Percentiles rank a stretch among this genome's conserved stretches.
Conservation (phyloP, 2,113 vertebrate genomes). For the Prochilodus magdalenae region DNA sequence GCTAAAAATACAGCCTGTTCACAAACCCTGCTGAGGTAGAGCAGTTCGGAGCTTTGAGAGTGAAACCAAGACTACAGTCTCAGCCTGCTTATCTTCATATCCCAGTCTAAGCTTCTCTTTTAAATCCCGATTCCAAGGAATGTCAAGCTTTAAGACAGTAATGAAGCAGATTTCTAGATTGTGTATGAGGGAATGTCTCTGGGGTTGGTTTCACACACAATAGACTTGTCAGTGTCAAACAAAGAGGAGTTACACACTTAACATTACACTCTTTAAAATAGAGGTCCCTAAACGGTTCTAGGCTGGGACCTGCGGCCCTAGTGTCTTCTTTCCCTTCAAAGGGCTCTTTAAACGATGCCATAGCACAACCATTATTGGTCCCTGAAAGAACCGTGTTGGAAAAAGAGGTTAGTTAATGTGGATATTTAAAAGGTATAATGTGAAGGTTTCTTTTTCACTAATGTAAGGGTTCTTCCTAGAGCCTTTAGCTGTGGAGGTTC, state of each 20-base stretch:
- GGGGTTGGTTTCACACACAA: background rate
- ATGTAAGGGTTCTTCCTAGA: too few relatives aligned
- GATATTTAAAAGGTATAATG: too few relatives aligned
- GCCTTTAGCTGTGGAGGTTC: too few relatives aligned
- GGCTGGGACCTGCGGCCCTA: too few relatives aligned
- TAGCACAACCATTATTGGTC: too few relatives aligned
- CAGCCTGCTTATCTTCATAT: background rate
- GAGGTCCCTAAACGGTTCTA: too few relatives aligned
- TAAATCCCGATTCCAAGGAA: background rate
- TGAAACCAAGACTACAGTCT: constrained; percentile 17
- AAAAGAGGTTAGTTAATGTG: too few relatives aligned
- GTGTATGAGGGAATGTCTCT: background rate
- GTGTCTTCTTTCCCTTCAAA: too few relatives aligned
- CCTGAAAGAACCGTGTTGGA: too few relatives aligned
- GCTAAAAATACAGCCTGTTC: constrained; percentile 46
- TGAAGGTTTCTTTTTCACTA: too few relatives aligned
- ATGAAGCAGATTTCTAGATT: background rate
- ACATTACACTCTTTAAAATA: background rate
- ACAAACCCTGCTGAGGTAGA: constrained; percentile 6
- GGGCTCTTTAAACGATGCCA: too few relatives aligned
- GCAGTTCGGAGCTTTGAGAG: constrained; percentile 1
- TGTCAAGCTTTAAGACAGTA: background rate
- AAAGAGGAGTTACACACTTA: background rate
- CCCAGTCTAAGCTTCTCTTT: background rate
- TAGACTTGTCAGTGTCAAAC: background rate